Evolutionary conservation across 1,140 invertebrate genomes (phyloP), one percentile per base, ranked within the genome.

Genomic region (Zophobas atratus): DNA sequence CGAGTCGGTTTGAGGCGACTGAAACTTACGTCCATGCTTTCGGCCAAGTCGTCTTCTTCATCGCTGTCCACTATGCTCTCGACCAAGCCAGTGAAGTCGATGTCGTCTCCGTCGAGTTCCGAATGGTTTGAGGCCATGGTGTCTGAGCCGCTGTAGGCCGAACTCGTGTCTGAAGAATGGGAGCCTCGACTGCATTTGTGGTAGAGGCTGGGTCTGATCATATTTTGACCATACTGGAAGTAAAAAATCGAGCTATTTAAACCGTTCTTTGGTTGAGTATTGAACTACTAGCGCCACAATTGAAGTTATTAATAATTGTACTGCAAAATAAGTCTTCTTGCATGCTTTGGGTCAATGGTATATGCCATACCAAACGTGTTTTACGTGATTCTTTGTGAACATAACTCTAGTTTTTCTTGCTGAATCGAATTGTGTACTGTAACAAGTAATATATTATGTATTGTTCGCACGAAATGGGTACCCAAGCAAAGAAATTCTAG

Each of bases 41-140:
- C 96, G 38, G 95, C 95, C 80, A 97, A 89, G 88, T 97, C 95
- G 86, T 98, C 97, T 79, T 97, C 96, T 84, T 97, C 95, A 87
- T 98, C 97, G 53, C 95, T 97, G 87, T 99, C 98, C 0, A 98
- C 97, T 76, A 96, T 93, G 75, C 96, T 97, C 88, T 99, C 97
- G 0, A 97, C 92, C 56, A 99, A 92, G 41, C 97, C 97, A 35
- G 95, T 95, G 20, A 98, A 90, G 87, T 98, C 97, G 41, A 97
- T 93, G 85, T 98, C 96, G 82, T 97, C 95, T 53, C 93, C 92
- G 88, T 96, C 95, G 79, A 94, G 90, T 75, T 96, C 93, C 81
- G 93, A 94, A 85, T 96, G 95, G 63, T 95, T 94, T 60, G 94
- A 95, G 83, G 96, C 96, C 96, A 98, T 98, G 78, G 97, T 97